Conservation (phyloP, 2,797 vertebrate species). For the Cynopterus sphinx region DNA sequence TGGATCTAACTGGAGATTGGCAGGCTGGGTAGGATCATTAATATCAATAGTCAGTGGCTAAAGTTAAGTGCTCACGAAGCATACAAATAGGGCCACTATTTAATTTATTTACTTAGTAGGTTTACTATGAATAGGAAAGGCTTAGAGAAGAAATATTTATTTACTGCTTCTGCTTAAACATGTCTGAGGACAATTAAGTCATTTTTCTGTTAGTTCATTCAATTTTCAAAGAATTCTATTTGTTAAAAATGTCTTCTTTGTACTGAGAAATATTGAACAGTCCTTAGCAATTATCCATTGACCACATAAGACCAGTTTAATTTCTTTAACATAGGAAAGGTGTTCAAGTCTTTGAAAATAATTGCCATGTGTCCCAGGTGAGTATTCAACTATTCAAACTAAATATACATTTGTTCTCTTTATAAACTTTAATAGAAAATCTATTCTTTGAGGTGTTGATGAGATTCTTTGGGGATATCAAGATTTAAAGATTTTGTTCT, state of each 20-base stretch:
- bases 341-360: neutral
- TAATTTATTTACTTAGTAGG: neutral
- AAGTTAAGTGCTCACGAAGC: neutral
- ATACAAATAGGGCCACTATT: neutral
- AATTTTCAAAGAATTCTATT: neutral
- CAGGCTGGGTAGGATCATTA: fast-evolving
- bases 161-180: neutral
- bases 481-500: neutral
- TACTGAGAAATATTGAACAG: neutral
- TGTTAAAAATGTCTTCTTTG: neutral
- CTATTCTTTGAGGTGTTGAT: neutral
- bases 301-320: neutral
- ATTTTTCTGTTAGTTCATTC: neutral
- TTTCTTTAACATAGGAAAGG: neutral
- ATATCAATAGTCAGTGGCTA: neutral
- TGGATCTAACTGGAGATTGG: neutral
- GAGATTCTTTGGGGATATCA: neutral
- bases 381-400: neutral
- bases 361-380: neutral
- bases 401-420: neutral
- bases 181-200: fast-evolving
- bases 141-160: neutral
- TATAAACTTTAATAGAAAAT: neutral
- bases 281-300: neutral
- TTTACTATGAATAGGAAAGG: neutral